phyloP scores from a whole-genome alignment of 30 jellyfish, hydroid and myxozoan species.

The Turritopsis rubra region DNA sequence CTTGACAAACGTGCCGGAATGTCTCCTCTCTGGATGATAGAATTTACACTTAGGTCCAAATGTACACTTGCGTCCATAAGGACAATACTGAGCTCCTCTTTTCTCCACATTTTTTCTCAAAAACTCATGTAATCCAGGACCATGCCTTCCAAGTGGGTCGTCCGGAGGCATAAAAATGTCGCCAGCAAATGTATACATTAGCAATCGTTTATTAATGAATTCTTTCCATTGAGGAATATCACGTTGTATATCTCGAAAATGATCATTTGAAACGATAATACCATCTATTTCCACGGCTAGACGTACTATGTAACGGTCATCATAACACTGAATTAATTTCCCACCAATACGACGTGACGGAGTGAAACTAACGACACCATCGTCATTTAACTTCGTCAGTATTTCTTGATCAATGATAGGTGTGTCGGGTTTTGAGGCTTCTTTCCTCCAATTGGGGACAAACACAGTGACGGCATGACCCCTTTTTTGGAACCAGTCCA shows the following conservation, averaged over 20 bases:
- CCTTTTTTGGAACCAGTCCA: conserved; percentile 85
- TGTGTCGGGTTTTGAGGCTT: conserved; percentile 76
- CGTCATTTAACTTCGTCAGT: conserved; percentile 56
- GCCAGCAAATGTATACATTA: conserved; percentile 89
- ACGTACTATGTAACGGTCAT: conserved; percentile 83
- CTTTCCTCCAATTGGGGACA: conserved; percentile 94
- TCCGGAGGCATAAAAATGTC: conserved; percentile 95
- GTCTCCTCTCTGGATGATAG: conserved; percentile 84
- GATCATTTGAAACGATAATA: conserved; percentile 85
- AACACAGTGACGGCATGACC: conserved; percentile 89
- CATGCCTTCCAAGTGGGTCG: conserved; percentile 93
- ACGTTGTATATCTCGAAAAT: conserved; percentile 83
- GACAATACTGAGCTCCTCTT: conserved; percentile 66
- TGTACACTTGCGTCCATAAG: conserved; percentile 89
- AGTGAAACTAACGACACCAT: conserved; percentile 85
- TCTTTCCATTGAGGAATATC: conserved; percentile 81
- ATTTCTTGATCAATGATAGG: conserved; percentile 86
- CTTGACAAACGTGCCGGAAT: conserved; percentile 51
- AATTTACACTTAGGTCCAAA: conserved; percentile 87
- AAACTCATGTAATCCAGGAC: conserved; percentile 79
- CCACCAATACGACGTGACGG: conserved; percentile 90
- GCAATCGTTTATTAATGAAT: conserved; percentile 68
- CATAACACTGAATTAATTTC: conserved; percentile 78
- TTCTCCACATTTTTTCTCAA: conserved; percentile 53
- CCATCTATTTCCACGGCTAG: conserved; percentile 89